Evolutionary conservation across 2,113 vertebrate species (phyloP).

Genomic region (Machaerirhynchus nigripectus): DNA sequence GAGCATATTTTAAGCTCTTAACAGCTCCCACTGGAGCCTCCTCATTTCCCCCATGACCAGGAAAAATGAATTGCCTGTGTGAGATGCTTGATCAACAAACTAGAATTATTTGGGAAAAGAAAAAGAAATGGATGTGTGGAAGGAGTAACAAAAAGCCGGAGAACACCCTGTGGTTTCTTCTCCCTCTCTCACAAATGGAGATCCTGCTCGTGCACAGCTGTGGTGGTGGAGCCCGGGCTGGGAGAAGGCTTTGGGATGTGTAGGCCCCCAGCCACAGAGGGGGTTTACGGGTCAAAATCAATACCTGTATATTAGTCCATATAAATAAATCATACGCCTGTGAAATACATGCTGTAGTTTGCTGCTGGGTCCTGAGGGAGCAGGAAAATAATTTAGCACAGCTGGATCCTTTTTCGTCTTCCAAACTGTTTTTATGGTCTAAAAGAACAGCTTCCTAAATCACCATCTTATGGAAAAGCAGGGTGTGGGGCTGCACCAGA

Average conservation of each 20-base stretch:
- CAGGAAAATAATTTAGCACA: constrained; percentile 18
- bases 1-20: background rate
- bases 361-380: constrained; percentile 22
- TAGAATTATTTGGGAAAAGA: background rate
- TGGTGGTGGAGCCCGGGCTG: background rate
- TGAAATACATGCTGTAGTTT: constrained; percentile 15
- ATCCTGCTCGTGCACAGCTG: background rate
- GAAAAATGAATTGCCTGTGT: background rate
- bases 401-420: constrained; percentile 14
- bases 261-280: background rate
- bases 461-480: fast-evolving
- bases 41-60: background rate
- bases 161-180: background rate
- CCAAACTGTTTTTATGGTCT: background rate
- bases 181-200: background rate
- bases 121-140: background rate
- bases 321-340: constrained; percentile 10
- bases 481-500: background rate
- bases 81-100: background rate
- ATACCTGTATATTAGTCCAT: constrained; percentile 5
- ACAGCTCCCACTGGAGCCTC: background rate
- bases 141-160: background rate
- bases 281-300: background rate
- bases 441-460: background rate
- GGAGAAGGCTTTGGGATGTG: background rate